Conservation (phyloP, 2,113 vertebrate species). For the Otis tarda region DNA sequence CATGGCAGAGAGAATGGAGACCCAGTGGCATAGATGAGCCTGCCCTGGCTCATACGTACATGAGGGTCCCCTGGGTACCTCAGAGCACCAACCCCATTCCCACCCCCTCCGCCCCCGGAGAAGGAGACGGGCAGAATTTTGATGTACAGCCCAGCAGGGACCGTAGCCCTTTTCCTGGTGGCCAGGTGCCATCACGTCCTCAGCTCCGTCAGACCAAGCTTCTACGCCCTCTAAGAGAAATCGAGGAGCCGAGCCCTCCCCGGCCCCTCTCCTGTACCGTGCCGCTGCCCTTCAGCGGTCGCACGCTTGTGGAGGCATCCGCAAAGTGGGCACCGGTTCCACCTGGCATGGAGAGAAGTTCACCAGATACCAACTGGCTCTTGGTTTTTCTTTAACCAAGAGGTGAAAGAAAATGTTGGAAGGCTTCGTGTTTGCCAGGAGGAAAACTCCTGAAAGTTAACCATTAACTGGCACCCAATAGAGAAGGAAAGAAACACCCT, state of each 20-base stretch:
- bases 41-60: too few relatives aligned
- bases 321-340: background rate
- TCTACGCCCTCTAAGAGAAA: background rate
- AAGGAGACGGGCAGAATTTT: background rate
- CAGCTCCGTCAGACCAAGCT: background rate
- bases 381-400: conserved; percentile 30
- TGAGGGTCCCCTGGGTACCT: background rate
- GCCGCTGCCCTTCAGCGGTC: background rate
- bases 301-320: fast-evolving
- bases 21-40: too few relatives aligned
- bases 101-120: background rate
- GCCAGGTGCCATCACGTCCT: background rate
- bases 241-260: background rate
- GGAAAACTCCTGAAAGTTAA: conserved; percentile 26
- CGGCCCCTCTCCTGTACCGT: fast-evolving
- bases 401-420: conserved; percentile 5
- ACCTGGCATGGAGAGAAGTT: background rate
- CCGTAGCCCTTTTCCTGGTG: background rate
- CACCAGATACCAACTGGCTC: background rate
- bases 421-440: background rate
- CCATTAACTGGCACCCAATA: background rate
- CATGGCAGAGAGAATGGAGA: background rate
- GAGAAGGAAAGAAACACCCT: background rate
- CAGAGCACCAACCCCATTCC: background rate
- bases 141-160: background rate